A percentile compares a stretch with the other conserved stretches of the same genome.
Conservation (phyloP, 2,888 invertebrate genomes). For the Entomobrya multifasciata region DNA sequence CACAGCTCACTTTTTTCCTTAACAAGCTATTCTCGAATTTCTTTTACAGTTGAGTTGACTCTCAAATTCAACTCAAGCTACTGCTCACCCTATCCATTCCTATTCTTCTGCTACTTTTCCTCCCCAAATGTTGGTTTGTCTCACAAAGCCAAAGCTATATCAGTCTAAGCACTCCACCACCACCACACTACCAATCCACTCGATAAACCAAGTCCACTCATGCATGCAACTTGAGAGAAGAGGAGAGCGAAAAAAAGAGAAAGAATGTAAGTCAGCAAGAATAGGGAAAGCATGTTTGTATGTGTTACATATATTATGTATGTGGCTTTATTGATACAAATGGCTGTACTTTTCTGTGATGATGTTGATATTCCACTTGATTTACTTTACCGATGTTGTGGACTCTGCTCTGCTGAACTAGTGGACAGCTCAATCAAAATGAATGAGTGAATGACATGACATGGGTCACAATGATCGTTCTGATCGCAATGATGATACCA, state of each 20-base stretch:
- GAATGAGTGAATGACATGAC: slow-evolving; percentile 40
- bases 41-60: too few relatives aligned
- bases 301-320: too few relatives aligned
- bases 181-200: neutral
- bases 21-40: too few relatives aligned
- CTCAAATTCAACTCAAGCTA: too few relatives aligned
- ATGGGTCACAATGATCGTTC: neutral
- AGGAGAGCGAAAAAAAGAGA: neutral
- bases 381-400: slow-evolving; percentile 6
- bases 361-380: slow-evolving; percentile 26
- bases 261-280: neutral
- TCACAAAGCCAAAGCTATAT: neutral
- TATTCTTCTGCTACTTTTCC: too few relatives aligned
- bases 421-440: slow-evolving; percentile 42
- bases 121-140: neutral
- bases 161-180: too few relatives aligned
- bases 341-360: neutral
- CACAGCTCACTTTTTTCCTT: neutral
- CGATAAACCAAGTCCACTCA: neutral
- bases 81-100: too few relatives aligned
- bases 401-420: too few relatives aligned
- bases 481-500: too few relatives aligned
- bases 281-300: neutral
- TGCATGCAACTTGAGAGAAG: too few relatives aligned
- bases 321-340: neutral